Base-by-base conservation (phyloP, 2,797 vertebrate genomes). In the Melanotaenia trifasciata region DNA sequence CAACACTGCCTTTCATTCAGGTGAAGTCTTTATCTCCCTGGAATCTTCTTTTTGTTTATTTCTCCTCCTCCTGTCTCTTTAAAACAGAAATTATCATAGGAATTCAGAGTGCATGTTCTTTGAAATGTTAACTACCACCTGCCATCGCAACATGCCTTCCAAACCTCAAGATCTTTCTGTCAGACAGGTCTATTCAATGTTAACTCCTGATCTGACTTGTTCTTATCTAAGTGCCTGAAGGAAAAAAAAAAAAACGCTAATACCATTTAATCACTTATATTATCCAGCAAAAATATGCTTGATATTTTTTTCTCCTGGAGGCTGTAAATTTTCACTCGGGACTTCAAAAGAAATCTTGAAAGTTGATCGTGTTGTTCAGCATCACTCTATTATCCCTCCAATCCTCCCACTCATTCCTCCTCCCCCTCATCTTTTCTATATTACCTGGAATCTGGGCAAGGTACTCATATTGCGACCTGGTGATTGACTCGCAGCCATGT, bases 401-500 rank as follows among this genome's bases (percentile, higher is more conserved):
- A 8, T 51, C 66, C 64, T 73, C 32, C 33, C 58, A 20, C 5
- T 24, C 50, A 12, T 7, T 1, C 28, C 4, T 14, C 45, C 32
- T 30, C 53, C 28, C 50, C 47, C 32, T 28, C 33, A 33, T 51
- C 36, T 67, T 54, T 35, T 81, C 84, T 87, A 86, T 50, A 84
- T 89, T 88, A 91, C 81, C 84, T 86, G 88, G 81, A 86, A 81
- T 87, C 86, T 74, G 56, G 77, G 75, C 64, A 65, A 72, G 85
- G 74, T 86, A 84, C 89, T 87, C 84, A 90, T 93, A 91, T 94
- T 93, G 86, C 85, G 5, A 70, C 53, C 73, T 85, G 94, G 81
- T 92, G 94, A 94, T 90, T 92, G 93, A 94, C 91, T 90, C 64
- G 87, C 83, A 78, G 87, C 87, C 85, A 35, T 72, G 81, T 83